Conservation (phyloP, 2,888 invertebrate species). For the Desoria tigrina region DNA sequence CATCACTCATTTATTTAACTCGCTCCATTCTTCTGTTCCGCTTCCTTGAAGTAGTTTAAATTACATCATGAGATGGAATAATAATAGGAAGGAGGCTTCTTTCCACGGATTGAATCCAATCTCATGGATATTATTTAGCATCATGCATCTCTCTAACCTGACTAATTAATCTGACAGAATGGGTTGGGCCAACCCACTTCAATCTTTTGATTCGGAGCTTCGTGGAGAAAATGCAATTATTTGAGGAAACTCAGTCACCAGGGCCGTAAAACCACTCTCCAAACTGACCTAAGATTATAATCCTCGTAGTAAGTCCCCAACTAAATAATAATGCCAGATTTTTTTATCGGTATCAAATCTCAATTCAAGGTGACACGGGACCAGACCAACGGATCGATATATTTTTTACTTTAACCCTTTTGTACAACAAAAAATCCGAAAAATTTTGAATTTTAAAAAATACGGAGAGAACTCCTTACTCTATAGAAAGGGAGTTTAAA, state of each 20-base stretch:
- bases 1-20: constrained; percentile 7
- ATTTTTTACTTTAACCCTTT: too few species aligned
- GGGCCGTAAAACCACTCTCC: too few species aligned
- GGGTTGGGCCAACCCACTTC: constrained; percentile 6
- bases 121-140: background rate
- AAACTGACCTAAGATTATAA: too few species aligned
- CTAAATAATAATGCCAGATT: too few species aligned
- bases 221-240: background rate
- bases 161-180: constrained; percentile 11
- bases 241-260: background rate
- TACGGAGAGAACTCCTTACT: background rate
- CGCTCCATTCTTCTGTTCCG: constrained; percentile 3
- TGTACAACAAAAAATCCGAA: too few species aligned
- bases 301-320: too few species aligned
- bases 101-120: background rate
- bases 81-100: background rate
- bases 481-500: constrained; percentile 6
- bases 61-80: background rate
- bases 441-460: too few species aligned
- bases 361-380: too few species aligned
- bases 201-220: background rate
- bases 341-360: too few species aligned
- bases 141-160: constrained; percentile 3
- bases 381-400: too few species aligned
- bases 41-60: background rate